These are phyloP conservation scores for Adela reaumurella DNA, from an alignment of 2,888 invertebrate species.

Conservation along the genomic window DNA sequence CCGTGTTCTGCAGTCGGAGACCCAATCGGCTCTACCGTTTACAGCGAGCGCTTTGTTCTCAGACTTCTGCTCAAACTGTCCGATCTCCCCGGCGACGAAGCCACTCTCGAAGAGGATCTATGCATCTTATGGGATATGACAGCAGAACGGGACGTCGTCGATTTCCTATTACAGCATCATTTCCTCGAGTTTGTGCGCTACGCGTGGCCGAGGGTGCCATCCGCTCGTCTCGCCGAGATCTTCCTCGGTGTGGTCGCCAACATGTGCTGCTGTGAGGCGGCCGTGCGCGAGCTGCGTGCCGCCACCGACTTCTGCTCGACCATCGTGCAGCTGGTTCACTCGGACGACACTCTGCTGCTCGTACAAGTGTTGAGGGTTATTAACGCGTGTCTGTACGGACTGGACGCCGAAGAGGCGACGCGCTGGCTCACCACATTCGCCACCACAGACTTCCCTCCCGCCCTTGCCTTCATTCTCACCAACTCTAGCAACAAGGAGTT, in stretches of 20 bases:
- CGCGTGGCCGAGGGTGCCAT: constrained; percentile 52
- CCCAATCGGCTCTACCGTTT: constrained; percentile 75
- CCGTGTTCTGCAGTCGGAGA: constrained; percentile 61
- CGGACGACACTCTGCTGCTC: constrained; percentile 68
- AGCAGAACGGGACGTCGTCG: constrained; percentile 70
- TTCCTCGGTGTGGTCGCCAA: constrained; percentile 81
- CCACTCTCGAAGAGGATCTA: constrained; percentile 67
- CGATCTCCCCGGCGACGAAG: constrained; percentile 44
- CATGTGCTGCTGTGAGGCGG: constrained; percentile 67
- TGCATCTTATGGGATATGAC: constrained; percentile 86
- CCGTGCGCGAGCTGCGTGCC: constrained; percentile 53
- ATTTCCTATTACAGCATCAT: constrained; percentile 64
- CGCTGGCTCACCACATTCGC: constrained; percentile 46
- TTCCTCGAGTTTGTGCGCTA: constrained; percentile 63
- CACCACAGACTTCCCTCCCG: constrained; percentile 47
- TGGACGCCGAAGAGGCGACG: constrained; percentile 31
- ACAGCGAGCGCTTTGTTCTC: constrained; percentile 72
- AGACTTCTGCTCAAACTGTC: constrained; percentile 64
- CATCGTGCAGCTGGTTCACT: constrained; percentile 53
- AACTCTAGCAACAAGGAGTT: constrained; percentile 68
- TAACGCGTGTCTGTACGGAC: constrained; percentile 49
- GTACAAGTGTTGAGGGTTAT: constrained; percentile 70
- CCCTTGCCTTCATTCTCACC: constrained; percentile 66
- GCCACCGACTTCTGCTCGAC: constrained; percentile 55
- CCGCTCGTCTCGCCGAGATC: constrained; percentile 71